Percentiles rank a stretch among this genome's conserved stretches.
Conservation (phyloP, 2,888 invertebrate genomes). For the Lampropteryx suffumata region DNA sequence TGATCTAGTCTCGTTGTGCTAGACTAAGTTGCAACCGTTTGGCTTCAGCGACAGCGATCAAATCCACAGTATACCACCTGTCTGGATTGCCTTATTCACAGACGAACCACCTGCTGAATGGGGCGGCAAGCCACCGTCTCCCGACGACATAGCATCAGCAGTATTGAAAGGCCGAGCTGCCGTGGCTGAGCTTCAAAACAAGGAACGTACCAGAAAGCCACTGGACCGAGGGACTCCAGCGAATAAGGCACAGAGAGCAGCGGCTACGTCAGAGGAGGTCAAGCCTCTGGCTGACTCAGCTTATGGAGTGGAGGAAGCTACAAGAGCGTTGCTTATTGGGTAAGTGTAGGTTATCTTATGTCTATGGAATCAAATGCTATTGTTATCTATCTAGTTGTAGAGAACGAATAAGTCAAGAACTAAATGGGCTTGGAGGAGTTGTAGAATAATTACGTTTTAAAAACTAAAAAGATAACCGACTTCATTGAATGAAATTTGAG, state of each 20-base stretch:
- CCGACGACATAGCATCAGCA: slow-evolving; percentile 73
- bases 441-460: too few species aligned
- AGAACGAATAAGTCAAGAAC: too few species aligned
- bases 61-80: too few species aligned
- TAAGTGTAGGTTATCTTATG: slow-evolving; percentile 47
- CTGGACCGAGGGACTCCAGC: slow-evolving; percentile 83
- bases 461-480: too few species aligned
- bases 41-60: too few species aligned
- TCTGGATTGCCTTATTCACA: slow-evolving; percentile 29
- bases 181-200: slow-evolving; percentile 76
- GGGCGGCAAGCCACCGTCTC: slow-evolving; percentile 50
- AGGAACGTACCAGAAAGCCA: slow-evolving; percentile 77
- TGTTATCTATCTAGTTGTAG: too few species aligned
- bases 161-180: slow-evolving; percentile 81
- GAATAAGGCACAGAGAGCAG: slow-evolving; percentile 87
- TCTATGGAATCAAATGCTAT: too few species aligned
- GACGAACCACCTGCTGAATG: slow-evolving; percentile 51
- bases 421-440: too few species aligned
- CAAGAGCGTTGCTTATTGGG: slow-evolving; percentile 80
- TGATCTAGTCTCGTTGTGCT: too few species aligned
- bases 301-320: slow-evolving; percentile 87
- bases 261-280: slow-evolving; percentile 84
- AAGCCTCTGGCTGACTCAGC: slow-evolving; percentile 86
- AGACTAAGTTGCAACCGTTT: too few species aligned
- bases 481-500: too few species aligned